Evolutionary conservation across 2,888 invertebrate genomes (phyloP), one percentile per base, ranked within the genome.

Genomic region (Molorchus minor): DNA sequence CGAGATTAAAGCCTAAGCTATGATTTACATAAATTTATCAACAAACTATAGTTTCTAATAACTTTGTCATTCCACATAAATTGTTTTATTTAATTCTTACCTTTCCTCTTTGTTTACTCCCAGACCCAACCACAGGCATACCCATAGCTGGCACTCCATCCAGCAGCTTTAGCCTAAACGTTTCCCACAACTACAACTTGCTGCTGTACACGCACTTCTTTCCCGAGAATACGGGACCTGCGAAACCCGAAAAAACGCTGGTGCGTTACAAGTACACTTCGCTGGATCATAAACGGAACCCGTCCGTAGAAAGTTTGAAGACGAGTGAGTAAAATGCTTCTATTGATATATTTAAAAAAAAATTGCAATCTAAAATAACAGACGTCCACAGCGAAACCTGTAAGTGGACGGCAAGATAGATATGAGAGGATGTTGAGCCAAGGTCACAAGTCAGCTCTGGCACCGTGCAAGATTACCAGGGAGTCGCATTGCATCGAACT

Each of bases 151-250:
- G 88, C 13, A 70, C 69, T 2, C 84, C 85, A 29, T 83, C 84
- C 1, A 85, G 84, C 71, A 85, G 84, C 75, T 83, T 83, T 62
- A 82, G 83, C 40, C 84, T 86, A 1, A 83, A 86, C 74, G 83
- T 86, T 47, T 85, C 85, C 20, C 91, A 90, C 75, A 93, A 93
- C 82, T 88, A 87, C 79, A 93, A 93, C 82, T 84, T 89, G 72
- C 84, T 92, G 77, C 82, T 93, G 19, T 90, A 90, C 77, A 85
- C 87, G 63, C 88, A 91, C 80, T 84, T 93, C 64, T 87, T 91
- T 79, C 89, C 90, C 10, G 86, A 87, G 68, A 81, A 83, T 40
- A 62, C 71, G 4, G 47, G 71, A 5, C 38, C 40, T 29, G 54
- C 57, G 7, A 68, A 67, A 49, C 61, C 30, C n/a, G 73, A 74